Evolutionary conservation across 2,888 invertebrate species (phyloP).

Genomic region (Cerceris ruficornis): DNA sequence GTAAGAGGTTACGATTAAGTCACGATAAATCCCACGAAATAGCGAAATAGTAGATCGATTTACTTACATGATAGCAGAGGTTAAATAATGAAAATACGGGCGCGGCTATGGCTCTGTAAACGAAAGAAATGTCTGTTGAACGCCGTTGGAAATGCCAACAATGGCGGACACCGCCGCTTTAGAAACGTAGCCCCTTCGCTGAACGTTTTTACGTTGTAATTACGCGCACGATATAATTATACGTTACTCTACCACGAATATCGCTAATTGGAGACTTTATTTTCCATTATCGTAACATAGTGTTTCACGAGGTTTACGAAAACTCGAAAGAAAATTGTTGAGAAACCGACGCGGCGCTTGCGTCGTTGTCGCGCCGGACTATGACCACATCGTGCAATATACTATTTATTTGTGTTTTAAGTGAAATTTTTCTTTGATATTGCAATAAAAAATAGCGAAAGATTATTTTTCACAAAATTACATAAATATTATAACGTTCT

Average conservation of each 20-base stretch:
- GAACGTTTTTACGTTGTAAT: conserved; percentile 12
- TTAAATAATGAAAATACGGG: conserved; percentile 4
- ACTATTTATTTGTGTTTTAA: neutral
- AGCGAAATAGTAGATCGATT: neutral
- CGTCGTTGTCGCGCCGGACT: conserved; percentile 47
- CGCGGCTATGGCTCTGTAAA: conserved; percentile 6
- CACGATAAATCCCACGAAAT: neutral
- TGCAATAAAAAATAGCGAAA: neutral
- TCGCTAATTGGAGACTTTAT: too few relatives aligned
- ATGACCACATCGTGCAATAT: neutral
- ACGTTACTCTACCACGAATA: too few relatives aligned
- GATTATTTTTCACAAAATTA: neutral
- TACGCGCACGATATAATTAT: neutral
- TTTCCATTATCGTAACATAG: too few relatives aligned
- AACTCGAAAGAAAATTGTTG: conserved; percentile 27
- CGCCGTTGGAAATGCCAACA: conserved; percentile 40
- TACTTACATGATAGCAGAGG: conserved; percentile 52
- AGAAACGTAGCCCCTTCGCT: conserved; percentile 9
- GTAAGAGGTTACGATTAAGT: conserved; percentile 33
- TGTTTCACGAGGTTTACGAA: too few relatives aligned
- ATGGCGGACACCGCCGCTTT: conserved; percentile 59
- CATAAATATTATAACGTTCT: too few relatives aligned
- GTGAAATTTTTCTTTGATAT: neutral
- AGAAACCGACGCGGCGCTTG: conserved; percentile 40
- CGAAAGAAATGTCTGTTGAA: conserved; percentile 37